phyloP scores from a whole-genome alignment of 2,888 invertebrate species.

The Troides helena region DNA sequence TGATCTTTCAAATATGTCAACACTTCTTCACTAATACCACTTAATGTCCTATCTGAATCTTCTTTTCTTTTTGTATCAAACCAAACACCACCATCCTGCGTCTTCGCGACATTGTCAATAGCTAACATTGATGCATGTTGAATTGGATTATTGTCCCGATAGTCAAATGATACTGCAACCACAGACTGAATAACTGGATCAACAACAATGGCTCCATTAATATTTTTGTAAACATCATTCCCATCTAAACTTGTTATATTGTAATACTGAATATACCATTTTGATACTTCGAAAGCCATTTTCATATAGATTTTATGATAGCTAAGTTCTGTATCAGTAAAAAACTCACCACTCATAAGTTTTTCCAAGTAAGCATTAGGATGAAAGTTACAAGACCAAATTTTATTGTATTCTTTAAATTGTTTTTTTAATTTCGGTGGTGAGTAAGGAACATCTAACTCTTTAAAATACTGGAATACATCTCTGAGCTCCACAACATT shows the following conservation, averaged over 20 bases:
- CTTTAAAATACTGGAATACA: conserved; percentile 73
- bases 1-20: conserved; percentile 54
- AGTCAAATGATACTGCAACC: conserved; percentile 84
- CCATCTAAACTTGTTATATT: conserved; percentile 21
- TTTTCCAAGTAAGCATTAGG: conserved; percentile 87
- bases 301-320: conserved; percentile 81
- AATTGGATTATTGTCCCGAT: conserved; percentile 82
- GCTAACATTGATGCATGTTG: conserved; percentile 93
- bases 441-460: conserved; percentile 79
- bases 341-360: conserved; percentile 82
- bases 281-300: conserved; percentile 78
- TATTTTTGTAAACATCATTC: conserved; percentile 37
- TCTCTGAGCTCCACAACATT: conserved; percentile 72
- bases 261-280: conserved; percentile 43
- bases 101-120: conserved; percentile 90
- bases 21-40: conserved; percentile 67
- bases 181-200: conserved; percentile 84
- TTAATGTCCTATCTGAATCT: conserved; percentile 23
- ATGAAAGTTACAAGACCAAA: conserved; percentile 94
- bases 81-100: conserved; percentile 91
- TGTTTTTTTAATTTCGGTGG: conserved; percentile 85
- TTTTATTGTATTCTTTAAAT: conserved; percentile 77
- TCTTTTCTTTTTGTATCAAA: conserved; percentile 35
- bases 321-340: conserved; percentile 73
- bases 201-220: conserved; percentile 81